Evolutionary conservation across 1,140 invertebrate genomes (phyloP), one percentile per base, ranked within the genome.

Genomic region (Pomacea maculata): DNA sequence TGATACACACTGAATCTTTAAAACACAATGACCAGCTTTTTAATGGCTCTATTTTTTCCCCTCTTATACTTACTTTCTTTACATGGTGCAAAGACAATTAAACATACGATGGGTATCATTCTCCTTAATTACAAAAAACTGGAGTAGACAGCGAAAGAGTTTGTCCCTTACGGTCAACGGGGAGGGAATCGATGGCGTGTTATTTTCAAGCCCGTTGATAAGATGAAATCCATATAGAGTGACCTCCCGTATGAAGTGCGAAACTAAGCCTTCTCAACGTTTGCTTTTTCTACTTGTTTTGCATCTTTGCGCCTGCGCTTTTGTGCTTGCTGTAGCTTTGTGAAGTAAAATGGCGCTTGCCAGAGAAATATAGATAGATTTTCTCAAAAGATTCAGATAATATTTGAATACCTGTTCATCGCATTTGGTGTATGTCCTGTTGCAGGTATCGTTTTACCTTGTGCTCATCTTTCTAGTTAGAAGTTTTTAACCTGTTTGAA

Each of bases 311-410:
- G 80, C 80, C 80, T 81, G 80, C 80, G 80, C 71, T 61, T 64
- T 78, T 63, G 34, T 45, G 61, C 12, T 71, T 73, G 45, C 34
- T 71, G 68, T 61, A 75, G 52, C 57, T 78, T 81, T 57, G 75
- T 71, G 67, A 71, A 77, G 75, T 68, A 81, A 81, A 81, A 81
- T 81, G 80, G 80, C 80, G 80, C 74, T 78, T 63, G 65, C 68
- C 75, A 52, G 70, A 17, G 77, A 57, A 34, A 29, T 21, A 57
- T 29, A 64, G 15, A 65, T 45, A 45, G 25, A 65, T 78, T 78
- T 78, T 54, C 68, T n/a, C 54, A 54, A 65, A 78, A 78, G 70
- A n/a, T 55, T 78, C 68, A 21, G 54, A 29, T 57, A 19, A n/a
- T 55, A 70, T 52, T 67, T 70, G 67, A 57, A 68, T 67, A 71